These are phyloP conservation scores for Apamea sordens DNA, from an alignment of 2,888 invertebrate species.

Conservation along the genomic window DNA sequence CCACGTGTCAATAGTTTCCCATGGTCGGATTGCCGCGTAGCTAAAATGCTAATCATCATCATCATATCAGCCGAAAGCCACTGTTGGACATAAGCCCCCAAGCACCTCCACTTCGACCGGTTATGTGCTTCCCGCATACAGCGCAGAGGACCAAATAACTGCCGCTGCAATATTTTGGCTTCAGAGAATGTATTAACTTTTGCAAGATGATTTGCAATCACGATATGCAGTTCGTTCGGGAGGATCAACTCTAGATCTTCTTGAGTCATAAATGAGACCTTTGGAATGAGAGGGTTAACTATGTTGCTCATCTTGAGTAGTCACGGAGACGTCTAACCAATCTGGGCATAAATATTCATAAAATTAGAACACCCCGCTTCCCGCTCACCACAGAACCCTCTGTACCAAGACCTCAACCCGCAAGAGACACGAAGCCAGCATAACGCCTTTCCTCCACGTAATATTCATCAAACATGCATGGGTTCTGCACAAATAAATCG, in stretches of 20 bases:
- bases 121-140: background rate
- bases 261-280: background rate
- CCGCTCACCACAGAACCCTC: conserved; percentile 22
- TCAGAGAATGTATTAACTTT: too few species aligned
- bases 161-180: too few species aligned
- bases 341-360: background rate
- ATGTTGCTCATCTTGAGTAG: background rate
- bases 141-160: background rate
- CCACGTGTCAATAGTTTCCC: background rate
- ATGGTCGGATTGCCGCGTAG: background rate
- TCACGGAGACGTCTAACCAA: background rate
- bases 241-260: background rate
- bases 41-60: background rate
- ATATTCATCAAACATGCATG: conserved; percentile 80
- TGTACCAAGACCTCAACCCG: conserved; percentile 25
- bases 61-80: background rate
- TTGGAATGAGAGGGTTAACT: background rate
- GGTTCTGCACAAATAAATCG: conserved; percentile 81
- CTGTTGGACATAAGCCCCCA: background rate
- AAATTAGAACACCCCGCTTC: background rate
- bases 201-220: background rate
- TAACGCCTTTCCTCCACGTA: conserved; percentile 54
- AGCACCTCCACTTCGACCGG: background rate
- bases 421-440: conserved; percentile 38
- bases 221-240: background rate